Base-by-base conservation (phyloP, 2,797 vertebrate species). In the Cyclopterus lumpus region DNA sequence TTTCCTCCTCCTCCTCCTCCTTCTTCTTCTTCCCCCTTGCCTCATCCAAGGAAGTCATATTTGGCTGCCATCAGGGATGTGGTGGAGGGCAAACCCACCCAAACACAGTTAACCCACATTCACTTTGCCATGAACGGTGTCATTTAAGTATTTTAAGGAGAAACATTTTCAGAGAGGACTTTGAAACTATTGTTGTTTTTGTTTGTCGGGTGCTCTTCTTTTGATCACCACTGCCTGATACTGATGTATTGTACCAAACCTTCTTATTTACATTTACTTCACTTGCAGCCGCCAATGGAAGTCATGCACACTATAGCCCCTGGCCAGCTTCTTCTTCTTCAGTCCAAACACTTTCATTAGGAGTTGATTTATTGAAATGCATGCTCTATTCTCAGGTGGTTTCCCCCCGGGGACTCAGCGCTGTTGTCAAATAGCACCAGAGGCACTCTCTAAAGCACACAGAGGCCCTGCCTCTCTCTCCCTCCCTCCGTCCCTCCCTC, bases 361-460 rank as follows among this genome's bases (percentile, higher is more conserved):
- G 38, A 88, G 80, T 67, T 93, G 93, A 93, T 94, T 95, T 95
- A 95, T 95, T 95, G 92, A 96, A 96, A 95, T 95, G 84, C 85
- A 82, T 83, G 85, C 93, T 95, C 94, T 95, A 94, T 94, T 96
- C 96, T 95, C 94, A 95, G 95, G 95, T 97, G 94, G 92, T 91
- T 87, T 95, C 79, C 94, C 94, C 95, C 84, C 8, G 24, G 85
- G 93, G 93, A 92, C 88, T 72, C 61, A 40, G 79, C 57, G 57
- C 90, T 90, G 89, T 94, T 93, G 93, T 95, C 94, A 89, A 87
- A 93, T 91, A 92, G 88, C 92, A 94, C 95, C 86, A 88, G 86
- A 89, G 93, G 93, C 91, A 69, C 79, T 93, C 87, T 96, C 89
- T 87, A 74, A 82, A 88, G 83, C 82, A 93, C 82, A 90, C 89